These are phyloP conservation scores for Paratrypauchen microcephalus DNA, from an alignment of 2,797 vertebrate species.

Conservation along the genomic window DNA sequence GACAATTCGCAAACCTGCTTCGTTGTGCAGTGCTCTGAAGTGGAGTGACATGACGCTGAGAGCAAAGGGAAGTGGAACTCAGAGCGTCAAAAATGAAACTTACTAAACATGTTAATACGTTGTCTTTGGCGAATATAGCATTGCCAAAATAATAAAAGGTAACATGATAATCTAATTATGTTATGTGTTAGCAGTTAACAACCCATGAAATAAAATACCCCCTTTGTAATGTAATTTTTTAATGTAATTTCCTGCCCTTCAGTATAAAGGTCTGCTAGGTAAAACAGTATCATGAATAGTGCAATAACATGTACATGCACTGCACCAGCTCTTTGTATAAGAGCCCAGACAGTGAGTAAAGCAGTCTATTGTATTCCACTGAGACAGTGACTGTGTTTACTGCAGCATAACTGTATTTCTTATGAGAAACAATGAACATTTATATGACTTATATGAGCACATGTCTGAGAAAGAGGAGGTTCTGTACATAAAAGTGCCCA, in stretches of 20 bases:
- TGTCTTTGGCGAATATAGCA: too few species aligned
- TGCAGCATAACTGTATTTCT: slow-evolving; percentile 67
- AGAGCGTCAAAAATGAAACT: too few species aligned
- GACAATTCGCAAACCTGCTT: too few species aligned
- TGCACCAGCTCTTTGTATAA: slow-evolving; percentile 34
- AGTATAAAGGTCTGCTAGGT: slow-evolving; percentile 3
- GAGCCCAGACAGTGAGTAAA: slow-evolving; percentile 43
- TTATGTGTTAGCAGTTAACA: too few species aligned
- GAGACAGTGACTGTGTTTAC: slow-evolving; percentile 53
- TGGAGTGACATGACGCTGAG: too few species aligned
- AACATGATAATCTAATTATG: too few species aligned
- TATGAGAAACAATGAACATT: slow-evolving; percentile 59
- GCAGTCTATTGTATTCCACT: slow-evolving; percentile 58
- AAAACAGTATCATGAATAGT: not conserved
- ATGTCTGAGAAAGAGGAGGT: slow-evolving; percentile 8
- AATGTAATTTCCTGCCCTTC: slow-evolving; percentile 50
- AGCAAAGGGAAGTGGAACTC: too few species aligned
- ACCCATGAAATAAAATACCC: too few species aligned
- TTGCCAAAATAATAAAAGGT: too few species aligned
- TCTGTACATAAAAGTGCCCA: slow-evolving; percentile 5
- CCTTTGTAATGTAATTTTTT: slow-evolving; percentile 32
- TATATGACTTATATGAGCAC: slow-evolving; percentile 29
- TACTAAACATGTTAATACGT: too few species aligned
- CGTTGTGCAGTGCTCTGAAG: too few species aligned
- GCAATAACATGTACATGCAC: not conserved